A percentile compares a stretch with the other conserved stretches of the same genome.
Conservation (phyloP, 2,797 vertebrate genomes). For the Austrolebias charrua region DNA sequence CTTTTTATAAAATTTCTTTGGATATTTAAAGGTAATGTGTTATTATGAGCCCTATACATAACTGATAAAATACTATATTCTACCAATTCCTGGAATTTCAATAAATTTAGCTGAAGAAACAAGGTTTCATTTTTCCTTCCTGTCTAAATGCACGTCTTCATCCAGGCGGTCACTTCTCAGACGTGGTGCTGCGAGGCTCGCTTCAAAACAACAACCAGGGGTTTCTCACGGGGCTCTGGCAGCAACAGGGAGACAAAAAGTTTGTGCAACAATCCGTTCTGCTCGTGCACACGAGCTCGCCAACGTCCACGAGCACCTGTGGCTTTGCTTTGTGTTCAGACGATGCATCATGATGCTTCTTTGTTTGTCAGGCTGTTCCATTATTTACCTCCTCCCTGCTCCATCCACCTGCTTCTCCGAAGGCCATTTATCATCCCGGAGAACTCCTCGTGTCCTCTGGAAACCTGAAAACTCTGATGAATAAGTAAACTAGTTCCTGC, state of each 20-base stretch:
- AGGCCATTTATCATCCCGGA: slow-evolving; percentile 73
- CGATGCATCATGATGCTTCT: slow-evolving; percentile 68
- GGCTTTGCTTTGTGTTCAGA: slow-evolving; percentile 64
- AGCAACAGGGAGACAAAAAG: slow-evolving; percentile 39
- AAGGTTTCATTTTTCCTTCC: slow-evolving; percentile 52
- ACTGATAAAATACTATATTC: no score
- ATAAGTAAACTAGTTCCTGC: slow-evolving; percentile 74
- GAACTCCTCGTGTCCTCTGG: slow-evolving; percentile 58
- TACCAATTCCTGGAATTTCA: no score
- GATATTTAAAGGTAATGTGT: no score
- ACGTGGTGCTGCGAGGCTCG: slow-evolving; percentile 48
- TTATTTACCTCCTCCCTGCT: slow-evolving; percentile 72
- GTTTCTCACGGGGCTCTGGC: slow-evolving; percentile 39
- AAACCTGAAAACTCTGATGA: slow-evolving; percentile 74
- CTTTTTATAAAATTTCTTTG: no score
- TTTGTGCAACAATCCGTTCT: slow-evolving; percentile 43
- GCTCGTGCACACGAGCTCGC: slow-evolving; percentile 20
- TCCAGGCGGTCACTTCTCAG: slow-evolving; percentile 47
- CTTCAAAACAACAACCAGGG: slow-evolving; percentile 50
- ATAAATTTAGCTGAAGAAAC: no score
- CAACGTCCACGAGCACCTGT: slow-evolving; percentile 65
- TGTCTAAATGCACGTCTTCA: slow-evolving; percentile 52
- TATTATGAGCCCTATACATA: no score
- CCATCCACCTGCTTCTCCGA: slow-evolving; percentile 60
- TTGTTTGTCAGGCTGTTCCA: slow-evolving; percentile 75